Evolutionary conservation across 2,888 invertebrate genomes (phyloP).

Genomic region (Archaeoteleia sp.): DNA sequence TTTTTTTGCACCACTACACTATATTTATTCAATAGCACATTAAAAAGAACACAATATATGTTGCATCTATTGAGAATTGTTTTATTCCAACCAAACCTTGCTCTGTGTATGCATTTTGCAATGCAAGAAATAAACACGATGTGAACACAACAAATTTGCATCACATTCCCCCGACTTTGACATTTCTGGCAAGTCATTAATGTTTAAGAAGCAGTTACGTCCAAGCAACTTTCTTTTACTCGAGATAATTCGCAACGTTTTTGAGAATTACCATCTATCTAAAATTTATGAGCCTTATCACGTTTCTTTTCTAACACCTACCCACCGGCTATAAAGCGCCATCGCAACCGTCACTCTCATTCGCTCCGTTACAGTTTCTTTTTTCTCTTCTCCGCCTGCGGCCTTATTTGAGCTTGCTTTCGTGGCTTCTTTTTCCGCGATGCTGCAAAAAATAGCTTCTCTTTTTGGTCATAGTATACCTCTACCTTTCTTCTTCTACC

Average conservation of each 20-base stretch:
- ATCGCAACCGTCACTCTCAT: conserved; percentile 5
- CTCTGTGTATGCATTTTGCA: too few relatives aligned
- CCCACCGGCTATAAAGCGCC: conserved; percentile 9
- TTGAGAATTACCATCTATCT: conserved; percentile 1
- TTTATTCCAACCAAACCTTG: too few relatives aligned
- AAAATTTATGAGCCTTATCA: conserved; percentile 5
- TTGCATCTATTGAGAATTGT: too few relatives aligned
- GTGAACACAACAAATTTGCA: not conserved
- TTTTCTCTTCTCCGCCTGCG: conserved; percentile 1
- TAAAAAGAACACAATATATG: too few relatives aligned
- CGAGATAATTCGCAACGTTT: conserved; percentile 2
- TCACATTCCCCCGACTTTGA: not conserved
- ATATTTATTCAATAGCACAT: too few relatives aligned
- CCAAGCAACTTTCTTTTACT: not conserved
- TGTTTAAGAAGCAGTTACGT: not conserved
- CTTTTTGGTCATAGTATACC: not conserved
- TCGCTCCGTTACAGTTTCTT: conserved; percentile 1
- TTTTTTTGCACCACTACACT: too few relatives aligned
- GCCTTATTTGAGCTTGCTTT: conserved; percentile 16
- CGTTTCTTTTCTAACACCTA: not conserved
- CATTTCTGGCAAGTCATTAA: not conserved
- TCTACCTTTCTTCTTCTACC: not conserved
- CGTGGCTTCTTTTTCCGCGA: conserved; percentile 12
- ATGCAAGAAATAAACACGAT: not conserved
- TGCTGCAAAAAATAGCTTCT: conserved; percentile 17